Conservation (phyloP, 2,113 vertebrate genomes). For the Paratilapia polleni region DNA sequence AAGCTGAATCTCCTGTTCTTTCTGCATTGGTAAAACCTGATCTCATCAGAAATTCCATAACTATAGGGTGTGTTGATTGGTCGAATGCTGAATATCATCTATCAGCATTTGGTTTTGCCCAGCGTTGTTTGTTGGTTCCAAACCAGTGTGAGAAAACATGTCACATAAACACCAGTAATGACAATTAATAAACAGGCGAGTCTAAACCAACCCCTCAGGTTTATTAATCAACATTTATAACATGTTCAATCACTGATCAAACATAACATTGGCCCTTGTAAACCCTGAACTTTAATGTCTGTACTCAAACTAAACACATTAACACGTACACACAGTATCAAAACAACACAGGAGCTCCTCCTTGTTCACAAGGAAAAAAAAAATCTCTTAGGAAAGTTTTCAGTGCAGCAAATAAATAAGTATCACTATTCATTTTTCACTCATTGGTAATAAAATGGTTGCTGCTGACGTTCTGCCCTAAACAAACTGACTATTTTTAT, state of each 20-base stretch:
- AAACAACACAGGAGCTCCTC: slow-evolving; percentile 29
- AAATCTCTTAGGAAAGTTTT: slow-evolving; percentile 36
- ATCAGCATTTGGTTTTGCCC: background rate
- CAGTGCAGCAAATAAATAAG: slow-evolving; percentile 65
- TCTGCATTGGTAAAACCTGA: background rate
- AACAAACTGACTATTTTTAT: background rate
- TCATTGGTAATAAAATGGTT: slow-evolving; percentile 25
- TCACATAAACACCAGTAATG: background rate
- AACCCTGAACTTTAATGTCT: slow-evolving; percentile 4
- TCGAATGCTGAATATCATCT: background rate
- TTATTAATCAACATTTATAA: slow-evolving; percentile 45
- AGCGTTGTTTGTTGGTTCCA: background rate
- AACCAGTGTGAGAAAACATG: background rate
- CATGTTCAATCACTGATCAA: slow-evolving; percentile 26
- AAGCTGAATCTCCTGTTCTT: accelerated
- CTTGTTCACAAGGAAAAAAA: background rate
- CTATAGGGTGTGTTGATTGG: background rate
- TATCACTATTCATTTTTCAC: background rate
- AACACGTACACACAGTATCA: slow-evolving; percentile 37
- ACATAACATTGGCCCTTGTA: background rate
- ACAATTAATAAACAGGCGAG: background rate
- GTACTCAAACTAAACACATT: slow-evolving; percentile 8
- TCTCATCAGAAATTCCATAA: accelerated
- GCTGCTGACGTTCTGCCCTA: background rate
- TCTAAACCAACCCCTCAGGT: slow-evolving; percentile 18